Evolutionary conservation across 2,113 vertebrate genomes (phyloP).

Genomic region (Trogon melanurus): DNA sequence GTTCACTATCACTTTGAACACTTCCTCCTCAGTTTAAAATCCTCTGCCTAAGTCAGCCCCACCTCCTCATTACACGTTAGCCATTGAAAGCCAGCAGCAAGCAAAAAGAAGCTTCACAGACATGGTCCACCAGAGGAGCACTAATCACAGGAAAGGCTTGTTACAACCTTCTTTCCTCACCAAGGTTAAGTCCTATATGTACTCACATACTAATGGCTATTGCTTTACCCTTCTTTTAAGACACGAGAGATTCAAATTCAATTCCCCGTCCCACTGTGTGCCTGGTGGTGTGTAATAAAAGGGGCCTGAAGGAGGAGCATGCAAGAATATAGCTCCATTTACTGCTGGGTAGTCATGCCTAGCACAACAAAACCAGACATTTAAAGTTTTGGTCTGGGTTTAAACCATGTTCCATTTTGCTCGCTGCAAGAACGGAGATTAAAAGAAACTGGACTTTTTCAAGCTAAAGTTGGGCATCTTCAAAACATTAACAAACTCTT

Average conservation of each 20-base stretch:
- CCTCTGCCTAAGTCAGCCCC: neutral
- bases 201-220: neutral
- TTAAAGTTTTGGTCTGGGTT: neutral
- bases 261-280: neutral
- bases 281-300: neutral
- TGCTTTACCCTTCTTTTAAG: neutral
- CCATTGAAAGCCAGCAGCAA: neutral
- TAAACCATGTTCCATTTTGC: neutral
- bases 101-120: neutral
- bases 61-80: neutral
- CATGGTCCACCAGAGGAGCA: neutral
- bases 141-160: neutral
- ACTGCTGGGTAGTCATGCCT: neutral
- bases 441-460: neutral
- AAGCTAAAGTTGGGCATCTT: neutral
- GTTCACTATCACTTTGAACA: neutral
- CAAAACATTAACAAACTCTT: neutral
- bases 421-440: neutral
- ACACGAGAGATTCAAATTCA: neutral
- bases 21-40: neutral
- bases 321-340: neutral
- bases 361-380: neutral
- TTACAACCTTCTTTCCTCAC: neutral
- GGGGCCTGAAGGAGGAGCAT: neutral
- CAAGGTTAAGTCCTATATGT: rapidly evolving